phyloP scores from a whole-genome alignment of 1,140 invertebrate genomes.

The Hypsibius dujardini region DNA sequence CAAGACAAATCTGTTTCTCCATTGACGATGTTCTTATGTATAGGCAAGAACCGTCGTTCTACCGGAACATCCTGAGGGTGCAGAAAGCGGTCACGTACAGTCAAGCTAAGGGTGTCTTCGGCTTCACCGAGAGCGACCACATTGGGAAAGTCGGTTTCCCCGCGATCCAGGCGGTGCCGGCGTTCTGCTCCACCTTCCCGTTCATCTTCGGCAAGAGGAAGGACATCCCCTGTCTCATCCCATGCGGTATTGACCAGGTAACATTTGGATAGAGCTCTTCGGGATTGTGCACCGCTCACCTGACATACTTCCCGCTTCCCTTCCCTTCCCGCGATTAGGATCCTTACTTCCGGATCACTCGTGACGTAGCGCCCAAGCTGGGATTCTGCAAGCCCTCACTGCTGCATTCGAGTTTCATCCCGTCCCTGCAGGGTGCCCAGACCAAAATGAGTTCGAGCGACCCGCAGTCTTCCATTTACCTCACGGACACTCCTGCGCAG shows the following conservation, averaged over 20 bases:
- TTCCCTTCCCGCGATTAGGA: slow-evolving; percentile 44
- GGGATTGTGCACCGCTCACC: too few relatives aligned
- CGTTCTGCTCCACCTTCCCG: slow-evolving; percentile 84
- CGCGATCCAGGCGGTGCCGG: slow-evolving; percentile 83
- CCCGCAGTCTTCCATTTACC: slow-evolving; percentile 74
- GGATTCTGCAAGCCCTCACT: slow-evolving; percentile 78
- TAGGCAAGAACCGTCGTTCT: slow-evolving; percentile 64
- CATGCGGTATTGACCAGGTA: slow-evolving; percentile 94
- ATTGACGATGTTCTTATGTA: slow-evolving; percentile 23
- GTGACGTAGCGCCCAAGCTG: slow-evolving; percentile 80
- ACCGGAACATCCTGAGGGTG: slow-evolving; percentile 75
- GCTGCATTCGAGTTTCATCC: slow-evolving; percentile 83
- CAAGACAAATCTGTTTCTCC: too few relatives aligned
- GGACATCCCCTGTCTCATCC: slow-evolving; percentile 78
- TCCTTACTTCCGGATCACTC: slow-evolving; percentile 94
- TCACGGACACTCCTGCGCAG: slow-evolving; percentile 85
- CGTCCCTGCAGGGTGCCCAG: slow-evolving; percentile 81
- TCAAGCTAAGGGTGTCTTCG: slow-evolving; percentile 80
- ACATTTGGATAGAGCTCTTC: too few relatives aligned
- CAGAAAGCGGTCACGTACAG: slow-evolving; percentile 87
- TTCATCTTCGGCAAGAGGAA: slow-evolving; percentile 63
- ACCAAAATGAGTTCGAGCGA: slow-evolving; percentile 98
- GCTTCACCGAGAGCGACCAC: slow-evolving; percentile 78
- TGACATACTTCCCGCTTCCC: too few relatives aligned
- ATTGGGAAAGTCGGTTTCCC: slow-evolving; percentile 96